These are phyloP conservation scores for Cydia amplana DNA, from an alignment of 1,140 invertebrate species.

Conservation along the genomic window DNA sequence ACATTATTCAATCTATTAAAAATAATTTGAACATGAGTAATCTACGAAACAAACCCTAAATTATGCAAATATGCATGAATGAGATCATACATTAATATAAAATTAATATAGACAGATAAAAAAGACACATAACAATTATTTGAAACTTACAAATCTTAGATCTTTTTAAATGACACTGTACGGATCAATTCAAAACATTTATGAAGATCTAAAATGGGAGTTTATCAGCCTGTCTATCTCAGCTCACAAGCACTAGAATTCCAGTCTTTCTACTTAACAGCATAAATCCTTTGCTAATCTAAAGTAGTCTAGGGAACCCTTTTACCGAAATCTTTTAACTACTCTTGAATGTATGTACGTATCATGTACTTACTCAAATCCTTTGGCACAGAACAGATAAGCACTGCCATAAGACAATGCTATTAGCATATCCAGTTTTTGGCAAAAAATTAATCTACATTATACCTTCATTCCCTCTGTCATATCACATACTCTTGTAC, in stretches of 20 bases:
- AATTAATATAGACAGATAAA: too few relatives aligned
- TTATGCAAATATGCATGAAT: too few relatives aligned
- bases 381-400: slow-evolving; percentile 3
- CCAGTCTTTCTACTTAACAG: slow-evolving; percentile 6
- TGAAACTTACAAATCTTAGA: too few relatives aligned
- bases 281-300: neutral
- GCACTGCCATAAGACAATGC: neutral
- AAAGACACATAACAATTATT: too few relatives aligned
- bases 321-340: too few relatives aligned
- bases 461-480: neutral
- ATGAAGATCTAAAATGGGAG: neutral
- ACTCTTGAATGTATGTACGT: neutral
- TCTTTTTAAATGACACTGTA: too few relatives aligned
- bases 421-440: neutral
- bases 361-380: slow-evolving; percentile 1
- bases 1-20: too few relatives aligned
- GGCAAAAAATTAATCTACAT: neutral
- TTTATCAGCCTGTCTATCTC: neutral
- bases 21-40: too few relatives aligned
- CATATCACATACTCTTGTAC: neutral
- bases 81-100: too few relatives aligned
- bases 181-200: neutral
- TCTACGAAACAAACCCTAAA: too few relatives aligned
- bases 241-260: neutral
- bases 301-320: neutral